phyloP scores from a whole-genome alignment of 2,888 invertebrate genomes.

The Cataglyphis livida region DNA sequence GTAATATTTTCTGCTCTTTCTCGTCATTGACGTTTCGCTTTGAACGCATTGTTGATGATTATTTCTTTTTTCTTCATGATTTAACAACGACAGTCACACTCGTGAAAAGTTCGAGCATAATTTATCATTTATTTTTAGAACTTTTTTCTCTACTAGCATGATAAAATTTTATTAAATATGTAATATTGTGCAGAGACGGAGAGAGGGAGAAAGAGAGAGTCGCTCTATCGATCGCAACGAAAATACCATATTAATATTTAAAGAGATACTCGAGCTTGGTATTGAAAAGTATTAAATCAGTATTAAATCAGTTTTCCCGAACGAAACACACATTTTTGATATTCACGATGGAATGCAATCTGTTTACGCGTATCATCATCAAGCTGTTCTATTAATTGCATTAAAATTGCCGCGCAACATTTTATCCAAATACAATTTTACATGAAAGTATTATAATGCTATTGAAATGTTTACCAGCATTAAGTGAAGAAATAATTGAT shows the following conservation, averaged over 20 bases:
- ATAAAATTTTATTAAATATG: slow-evolving; percentile 37
- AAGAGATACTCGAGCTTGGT: slow-evolving; percentile 13
- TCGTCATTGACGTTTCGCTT: slow-evolving; percentile 50
- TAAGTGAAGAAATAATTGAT: slow-evolving; percentile 44
- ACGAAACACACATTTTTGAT: slow-evolving; percentile 21
- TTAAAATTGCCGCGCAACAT: slow-evolving; percentile 38
- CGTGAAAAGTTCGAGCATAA: slow-evolving; percentile 6
- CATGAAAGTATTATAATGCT: slow-evolving; percentile 44
- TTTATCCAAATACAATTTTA: slow-evolving; percentile 29
- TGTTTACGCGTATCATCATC: slow-evolving; percentile 46
- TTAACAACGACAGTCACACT: slow-evolving; percentile 20
- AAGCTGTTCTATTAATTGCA: slow-evolving; percentile 48
- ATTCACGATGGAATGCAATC: slow-evolving; percentile 31
- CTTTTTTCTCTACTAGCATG: not conserved
- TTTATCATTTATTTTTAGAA: slow-evolving; percentile 14
- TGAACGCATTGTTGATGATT: slow-evolving; percentile 55
- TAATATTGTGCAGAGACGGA: slow-evolving; percentile 14
- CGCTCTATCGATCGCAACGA: slow-evolving; percentile 37
- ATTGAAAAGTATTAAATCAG: slow-evolving; percentile 40
- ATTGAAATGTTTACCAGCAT: slow-evolving; percentile 39
- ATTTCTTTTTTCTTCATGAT: slow-evolving; percentile 34
- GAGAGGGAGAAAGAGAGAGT: not conserved
- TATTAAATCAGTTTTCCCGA: slow-evolving; percentile 33
- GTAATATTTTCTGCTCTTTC: slow-evolving; percentile 64
- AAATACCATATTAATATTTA: slow-evolving; percentile 46